phyloP scores from a whole-genome alignment of 2,797 vertebrate species.

The Pterois miles region DNA sequence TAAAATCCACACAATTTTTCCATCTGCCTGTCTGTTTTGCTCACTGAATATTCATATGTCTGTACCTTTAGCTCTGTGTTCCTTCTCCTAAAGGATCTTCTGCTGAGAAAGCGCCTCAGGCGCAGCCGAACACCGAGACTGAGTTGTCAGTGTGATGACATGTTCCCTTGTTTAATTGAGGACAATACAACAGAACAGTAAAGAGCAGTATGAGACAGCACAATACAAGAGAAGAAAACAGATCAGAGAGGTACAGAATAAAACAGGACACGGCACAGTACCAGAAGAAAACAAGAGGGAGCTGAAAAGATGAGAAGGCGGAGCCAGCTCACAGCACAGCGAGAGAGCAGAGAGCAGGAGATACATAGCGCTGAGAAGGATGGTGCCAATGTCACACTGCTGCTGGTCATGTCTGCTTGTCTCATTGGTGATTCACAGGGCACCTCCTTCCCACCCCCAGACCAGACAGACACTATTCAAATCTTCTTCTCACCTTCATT shows the following conservation, averaged over 20 bases:
- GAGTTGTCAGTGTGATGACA: conserved; percentile 57
- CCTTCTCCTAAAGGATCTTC: conserved; percentile 55
- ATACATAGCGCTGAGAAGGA: conserved; percentile 1
- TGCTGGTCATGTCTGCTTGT: conserved; percentile 36
- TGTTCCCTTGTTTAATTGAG: conserved; percentile 67
- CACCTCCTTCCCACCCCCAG: conserved; percentile 19
- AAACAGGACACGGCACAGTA: conserved; percentile 34
- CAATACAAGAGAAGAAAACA: conserved; percentile 31
- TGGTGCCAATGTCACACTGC: conserved; percentile 37
- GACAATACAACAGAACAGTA: conserved; percentile 54
- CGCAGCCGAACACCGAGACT: conserved; percentile 26
- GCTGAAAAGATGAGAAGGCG: conserved; percentile 39
- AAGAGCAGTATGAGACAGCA: conserved; percentile 31
- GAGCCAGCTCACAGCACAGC: background rate
- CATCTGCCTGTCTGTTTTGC: conserved; percentile 1
- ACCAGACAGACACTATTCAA: conserved; percentile 57
- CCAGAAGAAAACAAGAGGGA: conserved; percentile 39
- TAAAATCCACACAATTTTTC: conserved; percentile 32
- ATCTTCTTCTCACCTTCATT: conserved; percentile 43
- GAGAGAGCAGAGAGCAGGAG: background rate
- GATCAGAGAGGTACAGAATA: conserved; percentile 57
- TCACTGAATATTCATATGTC: conserved; percentile 63
- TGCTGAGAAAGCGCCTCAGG: conserved; percentile 52
- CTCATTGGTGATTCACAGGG: conserved; percentile 61
- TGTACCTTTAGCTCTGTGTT: conserved; percentile 55